A percentile compares a stretch with the other conserved stretches of the same genome.
Evolutionary conservation across 2,797 vertebrate species (phyloP).

Genomic region (Muscicapa striata): DNA sequence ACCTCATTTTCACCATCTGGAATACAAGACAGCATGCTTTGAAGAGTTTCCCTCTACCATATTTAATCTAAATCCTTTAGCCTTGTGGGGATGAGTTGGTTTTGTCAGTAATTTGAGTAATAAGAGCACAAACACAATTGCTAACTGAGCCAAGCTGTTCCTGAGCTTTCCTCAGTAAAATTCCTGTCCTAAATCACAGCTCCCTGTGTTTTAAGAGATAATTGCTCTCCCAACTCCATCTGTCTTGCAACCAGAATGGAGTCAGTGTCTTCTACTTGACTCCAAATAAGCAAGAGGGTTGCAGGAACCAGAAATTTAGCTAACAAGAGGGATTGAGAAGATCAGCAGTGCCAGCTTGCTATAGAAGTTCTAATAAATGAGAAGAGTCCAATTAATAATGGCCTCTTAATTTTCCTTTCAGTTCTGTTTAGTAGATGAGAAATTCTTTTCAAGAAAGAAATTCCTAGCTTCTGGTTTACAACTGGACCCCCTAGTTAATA

Average conservation of each 20-base stretch:
- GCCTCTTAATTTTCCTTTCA: neutral
- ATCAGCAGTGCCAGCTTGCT: neutral
- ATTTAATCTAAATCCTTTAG: conserved; percentile 16
- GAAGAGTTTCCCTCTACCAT: conserved; percentile 2
- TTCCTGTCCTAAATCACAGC: neutral
- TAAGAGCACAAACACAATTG: conserved; percentile 2
- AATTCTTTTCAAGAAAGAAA: neutral
- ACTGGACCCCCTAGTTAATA: neutral
- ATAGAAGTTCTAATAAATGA: neutral
- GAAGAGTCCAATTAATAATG: neutral
- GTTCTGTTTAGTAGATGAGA: neutral
- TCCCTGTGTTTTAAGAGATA: neutral
- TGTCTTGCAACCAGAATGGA: neutral
- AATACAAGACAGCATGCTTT: conserved; percentile 15
- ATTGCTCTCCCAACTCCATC: neutral
- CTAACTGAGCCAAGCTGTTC: neutral
- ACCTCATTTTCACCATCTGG: conserved; percentile 2
- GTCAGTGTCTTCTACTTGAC: neutral
- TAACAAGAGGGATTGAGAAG: neutral
- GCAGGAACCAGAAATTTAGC: neutral
- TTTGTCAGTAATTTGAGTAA: conserved; percentile 8
- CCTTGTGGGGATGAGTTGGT: neutral
- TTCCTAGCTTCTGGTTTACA: neutral
- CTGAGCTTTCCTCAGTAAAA: conserved; percentile 8
- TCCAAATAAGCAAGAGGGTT: neutral